Conservation (phyloP, 2,113 vertebrate genomes). For the Camelus bactrianus region DNA sequence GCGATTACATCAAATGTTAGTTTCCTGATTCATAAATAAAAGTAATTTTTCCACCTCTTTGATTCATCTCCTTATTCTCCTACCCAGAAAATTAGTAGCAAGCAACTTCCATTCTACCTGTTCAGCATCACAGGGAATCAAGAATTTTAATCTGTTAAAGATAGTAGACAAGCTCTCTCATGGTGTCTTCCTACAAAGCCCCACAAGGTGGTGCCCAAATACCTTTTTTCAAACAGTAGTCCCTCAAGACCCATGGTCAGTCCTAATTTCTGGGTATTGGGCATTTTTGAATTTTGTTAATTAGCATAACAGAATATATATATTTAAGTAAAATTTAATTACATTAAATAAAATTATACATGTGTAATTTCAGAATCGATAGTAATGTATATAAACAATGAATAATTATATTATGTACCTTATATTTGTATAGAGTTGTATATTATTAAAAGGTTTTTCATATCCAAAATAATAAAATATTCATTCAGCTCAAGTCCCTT, state of each 20-base stretch:
- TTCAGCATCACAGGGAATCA: not conserved
- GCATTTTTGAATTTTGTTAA: slow-evolving; percentile 49
- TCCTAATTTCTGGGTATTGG: not conserved
- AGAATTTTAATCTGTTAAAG: slow-evolving; percentile 33
- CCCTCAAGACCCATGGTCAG: not conserved
- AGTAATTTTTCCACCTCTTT: not conserved
- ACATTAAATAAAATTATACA: not conserved
- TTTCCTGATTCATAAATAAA: not conserved
- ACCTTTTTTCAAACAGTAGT: slow-evolving; percentile 53
- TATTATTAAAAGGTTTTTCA: slow-evolving; percentile 32
- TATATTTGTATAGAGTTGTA: not conserved
- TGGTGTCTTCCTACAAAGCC: slow-evolving; percentile 61
- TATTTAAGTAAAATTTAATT: slow-evolving; percentile 15
- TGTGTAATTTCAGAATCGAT: slow-evolving; percentile 10
- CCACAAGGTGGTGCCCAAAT: slow-evolving; percentile 81
- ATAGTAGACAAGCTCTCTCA: not conserved
- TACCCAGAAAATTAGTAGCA: not conserved
- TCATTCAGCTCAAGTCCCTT: not conserved
- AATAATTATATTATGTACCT: slow-evolving; percentile 23
- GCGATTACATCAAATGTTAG: not conserved
- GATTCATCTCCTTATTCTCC: not conserved
- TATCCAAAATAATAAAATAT: slow-evolving; percentile 2
- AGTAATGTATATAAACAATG: slow-evolving; percentile 32
- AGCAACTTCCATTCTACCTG: not conserved
- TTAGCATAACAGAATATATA: slow-evolving; percentile 24